Evolutionary conservation across 2,797 vertebrate species (phyloP).

Genomic region (Coreius guichenoti): DNA sequence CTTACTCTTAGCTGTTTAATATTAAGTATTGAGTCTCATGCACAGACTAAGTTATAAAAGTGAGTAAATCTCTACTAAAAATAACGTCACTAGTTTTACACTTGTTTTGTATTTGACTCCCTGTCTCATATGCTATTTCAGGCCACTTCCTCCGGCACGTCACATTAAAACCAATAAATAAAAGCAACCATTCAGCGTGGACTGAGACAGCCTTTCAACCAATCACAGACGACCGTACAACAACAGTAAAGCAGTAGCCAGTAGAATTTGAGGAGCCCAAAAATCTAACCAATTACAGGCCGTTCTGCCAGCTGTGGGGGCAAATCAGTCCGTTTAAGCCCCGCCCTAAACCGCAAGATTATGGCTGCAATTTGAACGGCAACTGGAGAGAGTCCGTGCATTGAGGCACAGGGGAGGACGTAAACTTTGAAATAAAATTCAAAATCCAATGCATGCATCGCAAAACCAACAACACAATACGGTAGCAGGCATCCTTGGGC

Average conservation of each 20-base stretch:
- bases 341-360: constrained; percentile 79
- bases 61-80: constrained; percentile 19
- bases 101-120: constrained; percentile 18
- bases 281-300: constrained; percentile 60
- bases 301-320: constrained; percentile 54
- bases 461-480: constrained; percentile 19
- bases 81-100: constrained; percentile 22
- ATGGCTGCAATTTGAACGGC: constrained; percentile 78
- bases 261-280: constrained; percentile 22
- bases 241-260: constrained; percentile 41
- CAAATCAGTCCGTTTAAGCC: constrained; percentile 52
- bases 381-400: constrained; percentile 63
- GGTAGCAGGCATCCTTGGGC: constrained; percentile 52
- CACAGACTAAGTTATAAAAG: neutral
- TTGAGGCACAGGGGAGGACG: constrained; percentile 59
- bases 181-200: constrained; percentile 43
- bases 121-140: constrained; percentile 49
- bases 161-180: constrained; percentile 34
- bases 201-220: constrained; percentile 19
- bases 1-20: constrained; percentile 4
- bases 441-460: constrained; percentile 54
- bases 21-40: neutral
- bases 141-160: constrained; percentile 37
- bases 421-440: constrained; percentile 67
- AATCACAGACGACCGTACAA: constrained; percentile 53